Evolutionary conservation across 2,888 invertebrate species (phyloP), one percentile per base, ranked within the genome.

Genomic region (Acheta domesticus): DNA sequence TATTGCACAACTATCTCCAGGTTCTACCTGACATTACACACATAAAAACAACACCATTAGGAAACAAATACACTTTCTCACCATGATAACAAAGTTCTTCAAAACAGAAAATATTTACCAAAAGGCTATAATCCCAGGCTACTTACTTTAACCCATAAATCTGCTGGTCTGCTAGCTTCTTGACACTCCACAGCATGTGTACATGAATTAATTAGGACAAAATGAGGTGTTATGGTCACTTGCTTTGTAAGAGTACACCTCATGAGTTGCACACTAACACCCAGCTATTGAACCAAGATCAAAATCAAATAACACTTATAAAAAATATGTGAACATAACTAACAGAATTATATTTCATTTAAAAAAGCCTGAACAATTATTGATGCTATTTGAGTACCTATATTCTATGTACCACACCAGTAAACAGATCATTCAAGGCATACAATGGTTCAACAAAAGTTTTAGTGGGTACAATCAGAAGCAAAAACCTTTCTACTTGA

Each of bases 161-260:
- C 94, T 0, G 89, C 93, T 12, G 93, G 91, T 82, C 94, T 89
- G 80, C 92, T 91, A 73, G 91, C 87, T 87, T 97, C 96, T 85
- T 94, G 94, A 83, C 94, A 91, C 85, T 95, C 93, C 78, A 97
- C 91, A 23, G 89, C 87, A 84, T 92, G 93, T 2, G 91, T 90
- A 4, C 96, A 93, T 82, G 95, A 94, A 87, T 99, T 99, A 83
- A 96, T 93, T 75, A 98, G 90, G 80, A 97, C 91, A 88, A 94
- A 97, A 87, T 94, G 97, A 0, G 99, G 99, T 12, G 96, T 95
- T 85, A 99, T 97, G 74, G 96, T 95, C 78, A 99, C 94, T 88
- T 97, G 95, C 87, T 99, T 99, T 0, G 98, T 98, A 83, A 99
- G 88, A 79, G 97, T 96, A 86, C 96, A 96, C 85, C 94, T 93